These are phyloP conservation scores for Bolborhynchus lineola DNA, from an alignment of 2,113 vertebrate species.

Conservation along the genomic window DNA sequence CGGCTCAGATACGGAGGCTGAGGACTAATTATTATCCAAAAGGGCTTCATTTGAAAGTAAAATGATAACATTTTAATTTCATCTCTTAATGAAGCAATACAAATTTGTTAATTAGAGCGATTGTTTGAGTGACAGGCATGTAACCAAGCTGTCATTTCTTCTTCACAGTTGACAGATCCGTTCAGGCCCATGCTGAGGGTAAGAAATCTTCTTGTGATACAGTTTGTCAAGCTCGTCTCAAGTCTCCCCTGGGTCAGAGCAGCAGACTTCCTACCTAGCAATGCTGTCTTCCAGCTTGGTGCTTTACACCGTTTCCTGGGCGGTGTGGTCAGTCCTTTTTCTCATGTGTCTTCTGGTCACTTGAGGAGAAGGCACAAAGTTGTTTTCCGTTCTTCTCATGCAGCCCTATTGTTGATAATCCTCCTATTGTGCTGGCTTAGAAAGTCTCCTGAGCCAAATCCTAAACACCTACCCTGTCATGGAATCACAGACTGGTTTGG, in stretches of 20 bases:
- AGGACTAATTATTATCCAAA: conserved; percentile 80
- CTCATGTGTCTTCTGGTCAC: not conserved
- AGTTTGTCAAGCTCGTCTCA: conserved; percentile 40
- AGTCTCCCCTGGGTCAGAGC: conserved; percentile 45
- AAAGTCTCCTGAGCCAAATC: not conserved
- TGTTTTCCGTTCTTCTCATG: not conserved
- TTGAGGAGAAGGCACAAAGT: not conserved
- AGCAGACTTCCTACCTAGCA: conserved; percentile 41
- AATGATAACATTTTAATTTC: conserved; percentile 84
- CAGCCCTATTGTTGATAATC: not conserved
- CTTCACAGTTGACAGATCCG: conserved; percentile 93
- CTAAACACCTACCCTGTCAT: not conserved
- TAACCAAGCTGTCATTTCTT: conserved; percentile 84
- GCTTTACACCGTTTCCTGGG: not conserved
- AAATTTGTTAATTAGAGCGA: conserved; percentile 83
- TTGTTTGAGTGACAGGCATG: conserved; percentile 85
- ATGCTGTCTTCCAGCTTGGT: not conserved
- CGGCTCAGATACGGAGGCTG: conserved; percentile 54
- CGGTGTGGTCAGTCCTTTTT: not conserved
- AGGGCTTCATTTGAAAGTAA: conserved; percentile 86
- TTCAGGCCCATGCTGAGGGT: conserved; percentile 98
- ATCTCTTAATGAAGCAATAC: conserved; percentile 82
- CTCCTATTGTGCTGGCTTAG: accelerated
- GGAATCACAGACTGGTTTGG: not conserved
- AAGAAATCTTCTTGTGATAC: conserved; percentile 76